phyloP scores from a whole-genome alignment of 2,888 invertebrate species.

The Mythimna loreyi region DNA sequence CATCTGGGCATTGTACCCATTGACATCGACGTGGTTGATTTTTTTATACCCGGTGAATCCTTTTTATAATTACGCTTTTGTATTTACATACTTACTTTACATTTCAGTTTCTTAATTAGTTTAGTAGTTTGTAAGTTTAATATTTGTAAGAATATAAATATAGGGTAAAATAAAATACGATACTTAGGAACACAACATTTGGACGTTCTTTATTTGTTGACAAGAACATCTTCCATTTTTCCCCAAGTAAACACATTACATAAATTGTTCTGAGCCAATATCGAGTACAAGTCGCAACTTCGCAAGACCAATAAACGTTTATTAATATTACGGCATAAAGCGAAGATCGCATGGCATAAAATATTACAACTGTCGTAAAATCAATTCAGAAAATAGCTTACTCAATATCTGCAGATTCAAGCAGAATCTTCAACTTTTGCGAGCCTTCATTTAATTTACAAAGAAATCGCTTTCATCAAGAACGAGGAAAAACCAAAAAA shows the following conservation, averaged over 20 bases:
- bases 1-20: no score
- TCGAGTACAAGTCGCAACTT: conserved; percentile 15
- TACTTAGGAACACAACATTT: not conserved
- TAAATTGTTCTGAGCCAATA: conserved; percentile 22
- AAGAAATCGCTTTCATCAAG: conserved; percentile 38
- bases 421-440: conserved; percentile 26
- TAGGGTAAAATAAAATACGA: not conserved
- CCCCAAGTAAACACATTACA: conserved; percentile 10
- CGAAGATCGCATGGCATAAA: conserved; percentile 25
- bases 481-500: conserved; percentile 27
- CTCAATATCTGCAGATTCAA: conserved; percentile 7
- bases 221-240: not conserved
- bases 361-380: conserved; percentile 39
- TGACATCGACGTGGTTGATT: no score
- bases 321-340: conserved; percentile 32
- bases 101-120: no score
- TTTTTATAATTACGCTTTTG: no score
- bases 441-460: conserved; percentile 29
- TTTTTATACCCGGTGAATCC: no score
- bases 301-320: conserved; percentile 44
- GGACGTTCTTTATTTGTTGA: not conserved
- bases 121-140: no score
- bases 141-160: no score
- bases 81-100: no score
- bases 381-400: conserved; percentile 29